Conservation (phyloP, 2,113 vertebrate genomes). For the Chascanopsetta lugubris region DNA sequence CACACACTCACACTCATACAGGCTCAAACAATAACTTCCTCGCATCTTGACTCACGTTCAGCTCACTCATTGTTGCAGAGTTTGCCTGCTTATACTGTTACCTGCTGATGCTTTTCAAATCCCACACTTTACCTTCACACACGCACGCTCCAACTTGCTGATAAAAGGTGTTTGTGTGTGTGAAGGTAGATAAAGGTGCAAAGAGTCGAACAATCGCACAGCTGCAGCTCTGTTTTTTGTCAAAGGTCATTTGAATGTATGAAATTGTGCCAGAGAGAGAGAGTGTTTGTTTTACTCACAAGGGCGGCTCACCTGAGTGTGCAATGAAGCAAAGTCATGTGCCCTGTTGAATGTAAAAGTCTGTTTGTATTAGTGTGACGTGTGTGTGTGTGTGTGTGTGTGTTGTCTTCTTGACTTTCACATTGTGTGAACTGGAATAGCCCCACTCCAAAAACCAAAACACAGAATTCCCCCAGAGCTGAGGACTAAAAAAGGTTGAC, state of each 20-base stretch:
- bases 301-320: slow-evolving; percentile 15
- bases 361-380: slow-evolving; percentile 2
- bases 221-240: slow-evolving; percentile 13
- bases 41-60: slow-evolving; percentile 22
- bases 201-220: slow-evolving; percentile 31
- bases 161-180: slow-evolving; percentile 39
- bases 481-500: slow-evolving; percentile 20
- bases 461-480: not conserved
- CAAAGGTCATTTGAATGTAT: slow-evolving; percentile 15
- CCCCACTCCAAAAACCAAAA: not conserved
- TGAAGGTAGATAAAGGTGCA: slow-evolving; percentile 28
- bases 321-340: not conserved
- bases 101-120: not conserved
- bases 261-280: slow-evolving; percentile 30
- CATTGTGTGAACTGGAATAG: not conserved
- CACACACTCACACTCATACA: not conserved
- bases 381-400: not conserved
- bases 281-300: slow-evolving; percentile 47
- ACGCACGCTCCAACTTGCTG: slow-evolving; percentile 16
- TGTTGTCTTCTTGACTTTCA: not conserved
- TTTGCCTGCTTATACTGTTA: slow-evolving; percentile 3
- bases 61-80: slow-evolving; percentile 11
- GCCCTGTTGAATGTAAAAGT: not conserved
- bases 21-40: slow-evolving; percentile 18
- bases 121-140: not conserved